Conservation (phyloP, 1,140 invertebrate genomes). For the Pogonus chalceus region DNA sequence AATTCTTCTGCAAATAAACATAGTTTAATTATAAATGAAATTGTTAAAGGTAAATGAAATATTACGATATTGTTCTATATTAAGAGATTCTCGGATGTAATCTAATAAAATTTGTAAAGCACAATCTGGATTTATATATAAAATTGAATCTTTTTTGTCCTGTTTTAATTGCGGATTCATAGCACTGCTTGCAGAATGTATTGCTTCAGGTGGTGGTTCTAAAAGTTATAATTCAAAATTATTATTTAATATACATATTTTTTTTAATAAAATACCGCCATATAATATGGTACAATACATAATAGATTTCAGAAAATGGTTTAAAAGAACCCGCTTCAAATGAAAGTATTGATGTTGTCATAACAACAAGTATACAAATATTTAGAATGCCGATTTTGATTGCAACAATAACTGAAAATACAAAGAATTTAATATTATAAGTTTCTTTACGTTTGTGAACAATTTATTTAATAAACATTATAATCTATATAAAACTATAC, state of each 20-base stretch:
- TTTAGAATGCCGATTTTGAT: no score
- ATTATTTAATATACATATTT: conserved; percentile 4
- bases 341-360: conserved; percentile 8
- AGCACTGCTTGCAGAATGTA: not conserved
- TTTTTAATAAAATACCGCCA: not conserved
- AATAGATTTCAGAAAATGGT: conserved; percentile 6
- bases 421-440: not conserved
- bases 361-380: conserved; percentile 4
- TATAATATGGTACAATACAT: conserved; percentile 13
- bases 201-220: not conserved
- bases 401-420: conserved; percentile 10
- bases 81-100: conserved; percentile 22
- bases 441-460: not conserved
- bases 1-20: conserved; percentile 14
- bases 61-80: conserved; percentile 12
- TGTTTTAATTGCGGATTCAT: not conserved
- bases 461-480: not conserved
- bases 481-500: not conserved
- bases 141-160: conserved; percentile 4
- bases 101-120: conserved; percentile 24
- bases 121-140: conserved; percentile 29
- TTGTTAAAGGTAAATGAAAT: not conserved
- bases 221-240: conserved; percentile 1
- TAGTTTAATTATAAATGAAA: conserved; percentile 9
- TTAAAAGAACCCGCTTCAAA: not conserved